A percentile compares a stretch with the other conserved stretches of the same genome.
Conservation (phyloP, 2,888 invertebrate species). For the Mantis religiosa region DNA sequence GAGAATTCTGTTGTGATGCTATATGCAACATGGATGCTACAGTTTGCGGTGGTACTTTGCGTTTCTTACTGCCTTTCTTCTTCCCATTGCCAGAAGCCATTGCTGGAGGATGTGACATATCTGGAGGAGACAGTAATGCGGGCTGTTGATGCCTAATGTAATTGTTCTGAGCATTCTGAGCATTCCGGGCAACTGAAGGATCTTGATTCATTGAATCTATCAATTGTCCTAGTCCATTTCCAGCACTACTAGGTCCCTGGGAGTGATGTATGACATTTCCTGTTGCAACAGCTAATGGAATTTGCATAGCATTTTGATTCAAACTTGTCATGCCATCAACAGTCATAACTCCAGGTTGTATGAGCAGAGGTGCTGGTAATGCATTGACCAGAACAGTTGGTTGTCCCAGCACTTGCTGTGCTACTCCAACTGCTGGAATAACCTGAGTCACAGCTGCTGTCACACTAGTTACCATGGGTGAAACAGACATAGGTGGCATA, state of each 20-base stretch:
- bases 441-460: slow-evolving; percentile 51
- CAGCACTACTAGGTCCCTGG: slow-evolving; percentile 40
- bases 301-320: slow-evolving; percentile 59
- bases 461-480: slow-evolving; percentile 61
- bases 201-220: slow-evolving; percentile 45
- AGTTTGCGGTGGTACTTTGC: slow-evolving; percentile 64
- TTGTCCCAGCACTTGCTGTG: slow-evolving; percentile 62
- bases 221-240: slow-evolving; percentile 15
- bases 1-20: slow-evolving; percentile 34
- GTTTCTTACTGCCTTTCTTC: slow-evolving; percentile 63
- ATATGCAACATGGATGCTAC: slow-evolving; percentile 54
- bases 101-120: slow-evolving; percentile 34
- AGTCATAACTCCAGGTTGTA: slow-evolving; percentile 73
- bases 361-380: slow-evolving; percentile 69
- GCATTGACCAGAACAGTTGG: slow-evolving; percentile 75
- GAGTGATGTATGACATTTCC: slow-evolving; percentile 60
- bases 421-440: slow-evolving; percentile 58
- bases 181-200: slow-evolving; percentile 38
- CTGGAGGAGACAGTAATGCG: slow-evolving; percentile 20
- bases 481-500: slow-evolving; percentile 59
- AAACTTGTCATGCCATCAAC: slow-evolving; percentile 64
- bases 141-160: slow-evolving; percentile 36
- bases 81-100: slow-evolving; percentile 62
- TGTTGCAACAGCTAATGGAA: slow-evolving; percentile 59
- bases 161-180: slow-evolving; percentile 38